Percentiles rank a stretch among this genome's conserved stretches.
Conservation (phyloP, 2,797 vertebrate genomes). For the Pygocentrus nattereri region DNA sequence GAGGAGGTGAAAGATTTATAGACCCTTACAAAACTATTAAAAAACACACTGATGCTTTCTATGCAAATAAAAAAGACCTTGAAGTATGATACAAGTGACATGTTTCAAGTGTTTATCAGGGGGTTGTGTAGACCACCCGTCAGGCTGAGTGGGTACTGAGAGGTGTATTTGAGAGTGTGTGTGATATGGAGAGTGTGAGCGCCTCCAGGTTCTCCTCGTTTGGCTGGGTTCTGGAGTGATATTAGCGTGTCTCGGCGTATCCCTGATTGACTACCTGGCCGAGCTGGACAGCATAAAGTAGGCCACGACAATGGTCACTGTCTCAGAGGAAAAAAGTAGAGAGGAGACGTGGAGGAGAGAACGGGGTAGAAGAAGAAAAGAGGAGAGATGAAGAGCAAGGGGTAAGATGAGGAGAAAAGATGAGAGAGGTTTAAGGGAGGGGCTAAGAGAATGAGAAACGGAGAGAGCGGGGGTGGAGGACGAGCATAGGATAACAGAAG, state of each 20-base stretch:
- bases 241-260: constrained; percentile 9
- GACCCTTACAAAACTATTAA: too few relatives aligned
- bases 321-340: neutral
- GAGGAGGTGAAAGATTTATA: too few relatives aligned
- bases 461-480: too few relatives aligned
- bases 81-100: too few relatives aligned
- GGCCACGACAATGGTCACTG: constrained; percentile 21
- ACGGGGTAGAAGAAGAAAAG: neutral
- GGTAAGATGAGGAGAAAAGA: too few relatives aligned
- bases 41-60: too few relatives aligned
- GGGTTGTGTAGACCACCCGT: neutral
- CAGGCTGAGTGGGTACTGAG: neutral
- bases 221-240: neutral
- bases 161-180: neutral
- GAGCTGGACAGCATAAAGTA: constrained; percentile 22
- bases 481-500: too few relatives aligned
- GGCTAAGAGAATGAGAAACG: too few relatives aligned
- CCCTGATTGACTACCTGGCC: neutral
- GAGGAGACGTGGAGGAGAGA: neutral
- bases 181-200: neutral
- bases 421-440: too few relatives aligned
- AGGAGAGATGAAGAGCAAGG: neutral
- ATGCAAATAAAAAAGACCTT: too few relatives aligned
- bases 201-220: neutral
- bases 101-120: too few relatives aligned